Evolutionary conservation across 2,797 vertebrate species (phyloP).

Genomic region (Fistularia tabacaria): DNA sequence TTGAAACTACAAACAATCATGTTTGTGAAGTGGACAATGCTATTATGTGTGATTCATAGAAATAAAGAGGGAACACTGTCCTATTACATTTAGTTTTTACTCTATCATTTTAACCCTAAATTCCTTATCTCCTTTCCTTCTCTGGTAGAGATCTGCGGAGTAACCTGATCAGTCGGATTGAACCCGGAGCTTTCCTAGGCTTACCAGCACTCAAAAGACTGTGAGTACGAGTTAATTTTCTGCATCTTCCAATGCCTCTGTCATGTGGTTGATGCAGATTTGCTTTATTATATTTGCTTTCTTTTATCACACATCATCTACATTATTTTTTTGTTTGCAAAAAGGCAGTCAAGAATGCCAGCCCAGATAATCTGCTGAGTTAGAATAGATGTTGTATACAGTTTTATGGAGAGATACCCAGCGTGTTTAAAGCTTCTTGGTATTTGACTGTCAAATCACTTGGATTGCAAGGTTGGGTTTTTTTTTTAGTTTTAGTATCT

Average conservation of each 20-base stretch:
- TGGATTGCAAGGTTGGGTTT: background rate
- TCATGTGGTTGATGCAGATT: slow-evolving; percentile 2
- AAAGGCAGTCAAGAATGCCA: too few species aligned
- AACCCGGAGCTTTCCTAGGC: slow-evolving; percentile 91
- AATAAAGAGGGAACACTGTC: too few species aligned
- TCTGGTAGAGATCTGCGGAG: slow-evolving; percentile 88
- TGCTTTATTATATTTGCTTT: background rate
- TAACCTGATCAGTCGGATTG: slow-evolving; percentile 90
- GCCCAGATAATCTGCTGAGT: too few species aligned
- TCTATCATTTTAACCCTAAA: background rate
- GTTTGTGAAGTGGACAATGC: too few species aligned
- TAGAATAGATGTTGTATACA: too few species aligned
- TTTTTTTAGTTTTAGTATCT: background rate
- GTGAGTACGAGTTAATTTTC: slow-evolving; percentile 81
- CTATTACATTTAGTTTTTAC: too few species aligned
- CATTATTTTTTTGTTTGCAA: too few species aligned
- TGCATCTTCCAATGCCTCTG: too few species aligned
- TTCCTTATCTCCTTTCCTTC: background rate
- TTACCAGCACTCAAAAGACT: slow-evolving; percentile 88
- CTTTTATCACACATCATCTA: background rate
- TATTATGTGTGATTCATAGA: too few species aligned
- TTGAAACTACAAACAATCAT: too few species aligned
- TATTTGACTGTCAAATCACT: background rate
- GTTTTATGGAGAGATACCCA: too few species aligned
- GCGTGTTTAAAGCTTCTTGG: too few species aligned